Evolutionary conservation across 2,797 vertebrate genomes (phyloP).

Genomic region (Pseudotriccus pelzelni): DNA sequence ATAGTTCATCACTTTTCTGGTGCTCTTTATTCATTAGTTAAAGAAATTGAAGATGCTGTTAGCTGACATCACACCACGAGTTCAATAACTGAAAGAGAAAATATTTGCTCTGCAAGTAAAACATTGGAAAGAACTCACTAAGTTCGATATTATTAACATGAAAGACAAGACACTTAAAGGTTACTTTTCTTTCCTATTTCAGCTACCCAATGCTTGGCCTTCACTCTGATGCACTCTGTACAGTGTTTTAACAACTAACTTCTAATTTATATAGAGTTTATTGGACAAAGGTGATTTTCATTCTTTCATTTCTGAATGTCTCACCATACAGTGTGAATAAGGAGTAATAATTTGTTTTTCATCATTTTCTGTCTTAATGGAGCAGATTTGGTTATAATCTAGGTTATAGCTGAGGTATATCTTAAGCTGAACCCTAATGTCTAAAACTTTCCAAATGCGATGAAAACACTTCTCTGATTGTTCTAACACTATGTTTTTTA

Average conservation of each 20-base stretch:
- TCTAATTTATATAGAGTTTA: background rate
- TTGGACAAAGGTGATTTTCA: background rate
- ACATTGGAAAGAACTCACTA: conserved; percentile 60
- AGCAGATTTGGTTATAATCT: background rate
- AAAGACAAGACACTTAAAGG: conserved; percentile 60
- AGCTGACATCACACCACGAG: conserved; percentile 39
- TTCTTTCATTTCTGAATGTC: background rate
- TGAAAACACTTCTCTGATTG: background rate
- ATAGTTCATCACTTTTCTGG: conserved; percentile 42
- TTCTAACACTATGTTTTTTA: background rate
- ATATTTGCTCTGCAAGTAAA: conserved; percentile 67
- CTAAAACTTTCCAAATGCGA: background rate
- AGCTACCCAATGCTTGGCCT: background rate
- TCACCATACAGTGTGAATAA: background rate
- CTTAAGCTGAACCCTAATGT: background rate
- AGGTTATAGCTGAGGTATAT: background rate
- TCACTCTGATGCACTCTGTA: background rate
- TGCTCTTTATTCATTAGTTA: conserved; percentile 50
- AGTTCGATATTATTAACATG: conserved; percentile 66
- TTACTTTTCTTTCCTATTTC: conserved; percentile 39
- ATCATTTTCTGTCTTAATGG: background rate
- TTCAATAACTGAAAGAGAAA: conserved; percentile 65
- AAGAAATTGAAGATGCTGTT: conserved; percentile 35
- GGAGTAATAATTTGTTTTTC: background rate
- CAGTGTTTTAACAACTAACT: background rate